Conservation (phyloP, 2,113 vertebrate genomes). For the Petrocephalus microphthalmus region DNA sequence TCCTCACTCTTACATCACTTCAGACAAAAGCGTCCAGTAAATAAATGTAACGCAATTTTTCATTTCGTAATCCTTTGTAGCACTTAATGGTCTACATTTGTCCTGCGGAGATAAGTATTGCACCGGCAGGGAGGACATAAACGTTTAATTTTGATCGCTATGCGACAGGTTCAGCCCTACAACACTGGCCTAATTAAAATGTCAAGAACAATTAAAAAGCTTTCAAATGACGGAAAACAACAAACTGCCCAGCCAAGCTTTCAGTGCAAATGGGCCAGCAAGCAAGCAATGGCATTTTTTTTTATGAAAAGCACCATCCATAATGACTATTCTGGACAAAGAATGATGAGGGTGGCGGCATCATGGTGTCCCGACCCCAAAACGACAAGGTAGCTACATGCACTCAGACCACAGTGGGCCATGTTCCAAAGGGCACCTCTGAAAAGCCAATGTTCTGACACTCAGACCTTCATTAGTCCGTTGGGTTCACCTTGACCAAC, state of each 20-base stretch:
- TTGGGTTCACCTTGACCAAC: neutral
- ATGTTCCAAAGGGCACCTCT: neutral
- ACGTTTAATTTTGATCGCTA: neutral
- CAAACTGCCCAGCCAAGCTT: neutral
- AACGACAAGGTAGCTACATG: neutral
- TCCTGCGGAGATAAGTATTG: neutral
- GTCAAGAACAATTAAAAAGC: constrained; percentile 2
- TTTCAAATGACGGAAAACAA: neutral
- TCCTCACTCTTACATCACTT: neutral
- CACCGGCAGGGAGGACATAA: neutral
- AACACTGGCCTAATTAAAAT: constrained; percentile 14
- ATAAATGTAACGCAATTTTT: neutral
- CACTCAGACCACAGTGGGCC: neutral
- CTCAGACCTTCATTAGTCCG: neutral
- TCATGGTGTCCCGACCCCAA: too few species aligned
- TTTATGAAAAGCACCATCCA: neutral
- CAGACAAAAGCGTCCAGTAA: neutral
- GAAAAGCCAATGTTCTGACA: neutral
- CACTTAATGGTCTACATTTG: neutral
- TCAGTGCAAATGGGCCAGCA: neutral
- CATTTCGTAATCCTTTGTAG: neutral
- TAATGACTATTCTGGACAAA: neutral
- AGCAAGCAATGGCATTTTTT: neutral
- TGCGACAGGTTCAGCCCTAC: neutral
- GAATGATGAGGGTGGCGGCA: too few species aligned